Percentiles rank a stretch among this genome's conserved stretches.
Conservation (phyloP, 2,888 invertebrate species). For the Caenorhabditis doughertyi region DNA sequence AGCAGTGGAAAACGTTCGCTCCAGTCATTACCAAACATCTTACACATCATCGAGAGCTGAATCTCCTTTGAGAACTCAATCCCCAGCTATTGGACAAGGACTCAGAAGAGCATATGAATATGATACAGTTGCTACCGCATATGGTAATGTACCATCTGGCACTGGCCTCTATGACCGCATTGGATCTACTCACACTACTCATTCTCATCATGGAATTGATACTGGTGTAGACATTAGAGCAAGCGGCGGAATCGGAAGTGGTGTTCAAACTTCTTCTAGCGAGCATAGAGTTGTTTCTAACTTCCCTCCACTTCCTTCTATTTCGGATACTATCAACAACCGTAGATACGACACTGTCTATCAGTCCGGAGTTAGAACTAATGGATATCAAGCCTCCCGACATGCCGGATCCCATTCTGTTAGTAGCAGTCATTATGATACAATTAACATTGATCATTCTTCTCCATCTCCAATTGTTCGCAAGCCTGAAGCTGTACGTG, state of each 20-base stretch:
- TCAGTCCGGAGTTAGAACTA: not conserved
- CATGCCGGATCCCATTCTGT: not conserved
- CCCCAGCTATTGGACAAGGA: not conserved
- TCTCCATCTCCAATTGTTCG: not conserved
- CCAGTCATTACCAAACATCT: not conserved
- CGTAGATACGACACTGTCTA: not conserved
- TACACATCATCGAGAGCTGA: not conserved
- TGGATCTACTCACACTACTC: no score
- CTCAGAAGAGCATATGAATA: constrained; percentile 15
- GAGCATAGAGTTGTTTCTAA: not conserved
- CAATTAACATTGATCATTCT: not conserved
- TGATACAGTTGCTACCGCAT: not conserved
- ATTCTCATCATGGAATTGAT: not conserved
- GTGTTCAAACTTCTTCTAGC: not conserved
- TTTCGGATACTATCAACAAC: not conserved
- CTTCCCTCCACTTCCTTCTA: not conserved
- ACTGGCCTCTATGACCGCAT: no score
- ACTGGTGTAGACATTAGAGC: not conserved
- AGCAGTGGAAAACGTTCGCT: no score
- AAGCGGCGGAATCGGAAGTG: no score
- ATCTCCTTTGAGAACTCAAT: not conserved
- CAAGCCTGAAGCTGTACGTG: not conserved
- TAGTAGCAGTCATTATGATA: constrained; percentile 11
- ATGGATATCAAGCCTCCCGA: not conserved
- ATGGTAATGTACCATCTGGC: no score